Conservation (phyloP, 1,140 invertebrate genomes). For the Fopius arisanus region DNA sequence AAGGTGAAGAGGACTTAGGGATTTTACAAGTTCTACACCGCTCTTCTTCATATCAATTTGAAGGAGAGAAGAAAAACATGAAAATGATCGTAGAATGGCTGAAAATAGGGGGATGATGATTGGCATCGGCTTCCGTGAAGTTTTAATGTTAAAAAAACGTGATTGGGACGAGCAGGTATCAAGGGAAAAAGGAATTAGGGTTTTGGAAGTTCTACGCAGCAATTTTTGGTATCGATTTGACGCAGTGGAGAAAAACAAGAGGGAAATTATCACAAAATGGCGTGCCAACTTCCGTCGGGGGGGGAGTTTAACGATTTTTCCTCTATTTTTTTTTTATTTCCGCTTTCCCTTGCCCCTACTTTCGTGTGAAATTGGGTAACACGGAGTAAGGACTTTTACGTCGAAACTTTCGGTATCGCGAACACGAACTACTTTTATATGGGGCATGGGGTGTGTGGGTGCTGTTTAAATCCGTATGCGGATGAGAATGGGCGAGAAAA, state of each 20-base stretch:
- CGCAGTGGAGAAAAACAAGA: neutral
- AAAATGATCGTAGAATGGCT: slow-evolving; percentile 29
- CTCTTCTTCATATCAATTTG: neutral
- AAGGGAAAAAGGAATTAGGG: too few relatives aligned
- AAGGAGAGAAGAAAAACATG: neutral
- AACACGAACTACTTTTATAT: slow-evolving; percentile 6
- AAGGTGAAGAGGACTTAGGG: too few relatives aligned
- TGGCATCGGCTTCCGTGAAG: too few relatives aligned
- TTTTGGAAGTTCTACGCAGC: neutral
- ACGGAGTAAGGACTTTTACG: neutral
- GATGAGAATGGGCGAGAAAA: slow-evolving; percentile 13
- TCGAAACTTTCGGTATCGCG: slow-evolving; percentile 5
- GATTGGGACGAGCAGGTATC: too few relatives aligned
- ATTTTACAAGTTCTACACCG: neutral
- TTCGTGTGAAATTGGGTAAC: slow-evolving; percentile 25
- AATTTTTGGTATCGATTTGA: neutral
- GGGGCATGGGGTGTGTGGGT: neutral
- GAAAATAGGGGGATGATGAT: too few relatives aligned
- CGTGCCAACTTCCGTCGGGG: slow-evolving; percentile 24
- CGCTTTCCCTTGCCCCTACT: slow-evolving; percentile 2
- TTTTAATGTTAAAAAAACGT: too few relatives aligned
- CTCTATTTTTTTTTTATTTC: slow-evolving; percentile 4
- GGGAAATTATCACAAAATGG: slow-evolving; percentile 27
- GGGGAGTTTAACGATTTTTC: slow-evolving; percentile 24
- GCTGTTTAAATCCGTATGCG: neutral